Base-by-base conservation (phyloP, 1,140 invertebrate species). In the Drosophila sturtevanti region DNA sequence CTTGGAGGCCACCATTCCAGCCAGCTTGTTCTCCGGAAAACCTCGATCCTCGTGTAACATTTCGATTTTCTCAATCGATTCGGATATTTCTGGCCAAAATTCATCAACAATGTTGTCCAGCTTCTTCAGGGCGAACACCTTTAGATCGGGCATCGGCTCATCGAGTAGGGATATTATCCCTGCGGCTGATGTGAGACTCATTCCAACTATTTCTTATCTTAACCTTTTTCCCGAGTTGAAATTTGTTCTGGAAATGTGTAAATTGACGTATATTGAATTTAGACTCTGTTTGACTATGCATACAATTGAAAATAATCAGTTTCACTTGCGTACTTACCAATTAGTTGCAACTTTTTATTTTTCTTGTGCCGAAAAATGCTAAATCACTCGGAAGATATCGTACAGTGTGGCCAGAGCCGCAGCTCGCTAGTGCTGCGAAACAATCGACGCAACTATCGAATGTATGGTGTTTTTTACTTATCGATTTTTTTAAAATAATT, bases 41-140 rank as follows among this genome's bases (percentile, higher is more conserved):
- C 92, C 92, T 81, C 96, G 95, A 89, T 99, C 97, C 93, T 99
- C 98, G 91, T 98, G 97, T 16, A 99, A 93, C 82, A 98, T 97
- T 94, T 99, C 98, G 89, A 99, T 99, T 93, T 99, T 99, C 89
- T 97, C 96, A 90, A 99, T 98, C 10, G 98, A 97, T 93, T 99
- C 98, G 0, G 98, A 98, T 72, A 99, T 99, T 93, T 99, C 98
- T 14, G 98, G 97, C 98, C 98, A 99, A 93, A 99, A 99, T 92
- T 98, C 97, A 92, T 99, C 98, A 0, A 99, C 98, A 91, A 99
- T 97, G 84, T 95, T 94, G 92, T 99, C 96, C 48, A 99, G 93
- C 89, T 98, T 98, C 81, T 96, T 96, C 60, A 96, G 81, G 18
- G 98, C 98, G 93, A 98, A 99, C 2, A 97, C 95, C 93, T 98